phyloP scores from a whole-genome alignment of 2,797 vertebrate genomes.

The Galago senegalensis region DNA sequence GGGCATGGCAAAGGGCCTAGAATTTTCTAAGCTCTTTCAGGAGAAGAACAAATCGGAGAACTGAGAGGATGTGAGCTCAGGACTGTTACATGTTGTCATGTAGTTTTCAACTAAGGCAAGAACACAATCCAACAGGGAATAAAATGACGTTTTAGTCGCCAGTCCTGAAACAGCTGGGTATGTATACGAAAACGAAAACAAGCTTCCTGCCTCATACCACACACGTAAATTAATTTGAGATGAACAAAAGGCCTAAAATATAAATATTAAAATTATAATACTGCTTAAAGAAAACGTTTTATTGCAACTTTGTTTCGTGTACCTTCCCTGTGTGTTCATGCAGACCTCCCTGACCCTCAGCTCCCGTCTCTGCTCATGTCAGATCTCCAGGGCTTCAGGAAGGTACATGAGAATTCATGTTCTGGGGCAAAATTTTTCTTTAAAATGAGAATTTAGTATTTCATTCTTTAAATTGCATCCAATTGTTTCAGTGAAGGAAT shows the following conservation, averaged over 20 bases:
- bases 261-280: neutral
- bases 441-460: neutral
- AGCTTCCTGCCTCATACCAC: neutral
- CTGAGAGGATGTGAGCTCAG: neutral
- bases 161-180: neutral
- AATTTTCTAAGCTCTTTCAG: neutral
- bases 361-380: neutral
- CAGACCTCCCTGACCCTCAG: neutral
- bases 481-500: neutral
- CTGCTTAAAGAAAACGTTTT: neutral
- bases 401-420: neutral
- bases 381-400: neutral
- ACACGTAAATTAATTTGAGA: neutral
- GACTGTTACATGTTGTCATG: neutral
- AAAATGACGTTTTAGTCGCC: neutral
- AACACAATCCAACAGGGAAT: neutral
- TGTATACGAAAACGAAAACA: too few relatives aligned
- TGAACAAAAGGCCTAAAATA: neutral
- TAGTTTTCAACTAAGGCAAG: neutral
- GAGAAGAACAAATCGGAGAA: neutral
- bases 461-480: neutral
- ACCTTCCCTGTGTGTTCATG: neutral
- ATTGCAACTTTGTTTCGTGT: neutral
- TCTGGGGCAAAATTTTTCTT: neutral
- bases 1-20: neutral